Conservation (phyloP, 2,797 vertebrate species). For the Melopsittacus undulatus region DNA sequence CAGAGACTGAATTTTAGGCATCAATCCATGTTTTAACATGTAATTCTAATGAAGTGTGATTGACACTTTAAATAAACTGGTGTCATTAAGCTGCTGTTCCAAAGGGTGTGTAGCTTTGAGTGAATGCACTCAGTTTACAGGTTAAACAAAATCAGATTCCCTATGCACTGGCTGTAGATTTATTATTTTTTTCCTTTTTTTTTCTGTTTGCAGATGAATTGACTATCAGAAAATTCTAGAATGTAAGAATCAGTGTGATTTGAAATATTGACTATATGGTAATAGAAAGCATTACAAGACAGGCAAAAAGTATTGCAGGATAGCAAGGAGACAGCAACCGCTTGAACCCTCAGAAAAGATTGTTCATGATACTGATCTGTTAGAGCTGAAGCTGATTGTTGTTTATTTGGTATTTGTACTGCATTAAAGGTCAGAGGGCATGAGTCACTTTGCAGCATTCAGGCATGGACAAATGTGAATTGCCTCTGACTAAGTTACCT, state of each 20-base stretch:
- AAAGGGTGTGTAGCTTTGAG: neutral
- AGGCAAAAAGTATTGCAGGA: neutral
- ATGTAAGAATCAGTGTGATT: neutral
- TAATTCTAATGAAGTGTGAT: conserved; percentile 52
- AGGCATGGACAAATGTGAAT: neutral
- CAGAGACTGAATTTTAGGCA: conserved; percentile 16
- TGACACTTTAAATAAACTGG: conserved; percentile 3
- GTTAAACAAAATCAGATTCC: neutral
- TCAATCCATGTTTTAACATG: conserved; percentile 48
- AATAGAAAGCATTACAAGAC: neutral
- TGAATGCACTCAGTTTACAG: neutral
- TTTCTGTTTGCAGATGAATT: neutral
- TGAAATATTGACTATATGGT: neutral
- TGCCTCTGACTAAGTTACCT: neutral
- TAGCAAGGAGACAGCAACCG: neutral
- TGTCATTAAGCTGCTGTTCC: neutral
- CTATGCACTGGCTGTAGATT: neutral
- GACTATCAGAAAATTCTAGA: neutral
- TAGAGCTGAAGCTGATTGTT: neutral
- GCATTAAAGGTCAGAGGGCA: neutral
- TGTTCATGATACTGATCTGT: neutral
- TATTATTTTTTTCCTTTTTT: neutral
- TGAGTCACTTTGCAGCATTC: neutral
- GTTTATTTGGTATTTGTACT: neutral
- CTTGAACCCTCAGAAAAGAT: neutral